Percentiles rank a stretch among this genome's conserved stretches.
These are phyloP conservation scores for Onychorhynchus coronatus DNA, from an alignment of 2,113 vertebrate genomes.

Conservation along the genomic window DNA sequence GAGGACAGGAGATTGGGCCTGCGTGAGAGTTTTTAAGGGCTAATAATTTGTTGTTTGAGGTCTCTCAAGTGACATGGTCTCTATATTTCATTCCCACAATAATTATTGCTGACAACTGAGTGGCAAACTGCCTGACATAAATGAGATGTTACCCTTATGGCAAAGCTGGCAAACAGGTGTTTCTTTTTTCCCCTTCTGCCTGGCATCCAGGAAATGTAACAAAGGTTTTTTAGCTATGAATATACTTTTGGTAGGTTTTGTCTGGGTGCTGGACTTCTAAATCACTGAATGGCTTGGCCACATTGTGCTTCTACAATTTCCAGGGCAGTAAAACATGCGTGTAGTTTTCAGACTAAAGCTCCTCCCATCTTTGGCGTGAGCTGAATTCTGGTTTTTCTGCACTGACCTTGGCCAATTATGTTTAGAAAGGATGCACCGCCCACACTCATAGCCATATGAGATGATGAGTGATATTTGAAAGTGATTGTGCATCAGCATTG, in stretches of 20 bases:
- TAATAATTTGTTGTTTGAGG: not conserved
- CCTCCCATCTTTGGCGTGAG: not conserved
- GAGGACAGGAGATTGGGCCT: not conserved
- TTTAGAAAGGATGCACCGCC: not conserved
- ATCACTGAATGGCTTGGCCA: not conserved
- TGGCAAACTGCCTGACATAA: not conserved
- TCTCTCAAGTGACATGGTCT: not conserved
- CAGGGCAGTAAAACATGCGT: rapidly evolving
- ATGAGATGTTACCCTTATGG: not conserved
- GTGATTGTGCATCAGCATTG: not conserved
- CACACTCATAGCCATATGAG: not conserved
- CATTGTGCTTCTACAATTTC: rapidly evolving
- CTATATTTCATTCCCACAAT: not conserved
- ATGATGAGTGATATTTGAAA: not conserved
- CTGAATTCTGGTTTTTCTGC: not conserved
- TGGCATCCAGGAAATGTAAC: not conserved
- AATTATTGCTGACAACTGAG: not conserved
- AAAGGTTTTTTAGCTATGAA: not conserved
- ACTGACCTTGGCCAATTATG: not conserved
- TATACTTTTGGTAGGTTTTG: not conserved
- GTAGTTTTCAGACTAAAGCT: not conserved
- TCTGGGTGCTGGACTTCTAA: not conserved
- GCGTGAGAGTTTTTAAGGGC: not conserved
- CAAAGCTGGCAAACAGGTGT: not conserved
- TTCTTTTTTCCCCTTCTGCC: not conserved